Base-by-base conservation (phyloP, 2,888 invertebrate genomes). In the Lydus trimaculatus region DNA sequence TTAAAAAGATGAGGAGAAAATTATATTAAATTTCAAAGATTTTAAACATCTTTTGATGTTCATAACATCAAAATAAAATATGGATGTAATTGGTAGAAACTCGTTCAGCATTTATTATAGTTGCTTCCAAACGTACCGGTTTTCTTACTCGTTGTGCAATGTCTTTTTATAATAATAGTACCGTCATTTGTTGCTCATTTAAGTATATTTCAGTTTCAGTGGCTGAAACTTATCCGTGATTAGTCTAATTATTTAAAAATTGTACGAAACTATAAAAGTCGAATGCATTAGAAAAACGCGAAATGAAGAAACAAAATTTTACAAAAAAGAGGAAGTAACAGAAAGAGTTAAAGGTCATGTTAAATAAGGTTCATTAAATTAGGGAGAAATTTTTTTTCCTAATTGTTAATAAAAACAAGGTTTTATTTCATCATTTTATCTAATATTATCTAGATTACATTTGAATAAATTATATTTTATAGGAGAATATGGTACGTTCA, bases 401-500 rank as follows among this genome's bases (percentile, higher is more conserved):
- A 56, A 11, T 56, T 56, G 8, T 52, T 56, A 3, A 25, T 56
- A 56, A 23, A 23, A 25, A 13, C 13, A 25, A 13, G 25, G 13
- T 56, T 25, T 56, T 15, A 56, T 56, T 56, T 20, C 56, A 56
- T 23, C 23, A 52, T 52, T 11, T 23, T 23, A 20, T 56, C 36
- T 48, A 63, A 63, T 56, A 23, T n/a, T 33, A 25, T 33, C 58
- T 48, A 33, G 36, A 56, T 67, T 58, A 33, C 20, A 63, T 59
- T 62, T 23, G 23, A 13, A 28, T 33, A 31, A 59, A 56, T 56
- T 58, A 58, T 65, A 60, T 63, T 25, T 75, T 69, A 61, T 67
- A 79, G 79, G 72, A 69, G 17, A 79, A 77, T 67, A 71, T 72
- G 8, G 66, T 77, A 36, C 72, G 72, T 31, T 75, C 71, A 52